Conservation (phyloP, 2,888 invertebrate genomes). For the Polia nebulosa region DNA sequence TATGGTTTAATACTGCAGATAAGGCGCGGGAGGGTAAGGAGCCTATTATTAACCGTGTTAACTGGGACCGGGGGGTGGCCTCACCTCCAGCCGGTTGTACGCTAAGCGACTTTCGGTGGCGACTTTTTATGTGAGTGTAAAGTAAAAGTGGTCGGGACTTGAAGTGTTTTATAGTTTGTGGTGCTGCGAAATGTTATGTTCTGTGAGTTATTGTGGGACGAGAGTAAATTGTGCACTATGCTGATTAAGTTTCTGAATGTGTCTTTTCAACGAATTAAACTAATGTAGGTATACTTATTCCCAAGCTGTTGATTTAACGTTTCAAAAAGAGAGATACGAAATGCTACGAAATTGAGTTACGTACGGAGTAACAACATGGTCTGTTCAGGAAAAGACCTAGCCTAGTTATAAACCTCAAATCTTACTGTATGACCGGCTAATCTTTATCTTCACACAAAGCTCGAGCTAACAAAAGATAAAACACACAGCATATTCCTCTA, state of each 20-base stretch:
- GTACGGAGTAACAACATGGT: too few species aligned
- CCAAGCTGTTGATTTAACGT: too few species aligned
- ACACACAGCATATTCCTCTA: not conserved
- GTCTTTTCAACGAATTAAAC: too few species aligned
- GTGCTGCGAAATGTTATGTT: conserved; percentile 36
- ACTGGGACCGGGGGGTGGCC: conserved; percentile 73
- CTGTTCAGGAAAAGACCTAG: too few species aligned
- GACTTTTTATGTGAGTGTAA: conserved; percentile 56
- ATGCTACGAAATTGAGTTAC: too few species aligned
- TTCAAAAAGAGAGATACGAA: not conserved
- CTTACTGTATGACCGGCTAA: too few species aligned
- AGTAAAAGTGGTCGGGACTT: conserved; percentile 43
- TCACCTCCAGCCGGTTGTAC: conserved; percentile 59
- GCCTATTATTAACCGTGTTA: conserved; percentile 89
- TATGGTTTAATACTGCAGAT: conserved; percentile 91
- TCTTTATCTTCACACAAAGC: too few species aligned
- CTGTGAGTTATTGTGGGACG: conserved; percentile 31
- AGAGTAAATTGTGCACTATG: conserved; percentile 12
- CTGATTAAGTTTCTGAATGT: conserved; percentile 24
- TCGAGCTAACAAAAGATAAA: not conserved
- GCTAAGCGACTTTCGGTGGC: conserved; percentile 62
- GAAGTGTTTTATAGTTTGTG: conserved; percentile 49
- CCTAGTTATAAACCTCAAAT: too few species aligned
- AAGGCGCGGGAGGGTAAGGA: conserved; percentile 87
- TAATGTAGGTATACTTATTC: too few species aligned